Percentiles rank a stretch among this genome's conserved stretches.
These are phyloP conservation scores for Andrena dorsata DNA, from an alignment of 2,888 invertebrate genomes.

Conservation along the genomic window DNA sequence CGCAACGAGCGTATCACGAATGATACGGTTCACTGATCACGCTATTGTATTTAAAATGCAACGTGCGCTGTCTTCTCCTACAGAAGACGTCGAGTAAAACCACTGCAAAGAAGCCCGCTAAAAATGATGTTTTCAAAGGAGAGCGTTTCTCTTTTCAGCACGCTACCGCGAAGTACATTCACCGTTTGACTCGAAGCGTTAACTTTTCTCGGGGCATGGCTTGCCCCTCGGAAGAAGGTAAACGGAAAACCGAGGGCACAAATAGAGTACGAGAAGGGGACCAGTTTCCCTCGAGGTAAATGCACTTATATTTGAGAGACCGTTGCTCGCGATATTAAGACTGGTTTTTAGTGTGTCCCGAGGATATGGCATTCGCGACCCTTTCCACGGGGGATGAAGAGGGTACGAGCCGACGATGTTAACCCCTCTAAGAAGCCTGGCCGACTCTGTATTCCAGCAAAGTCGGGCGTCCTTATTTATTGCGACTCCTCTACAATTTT, in stretches of 20 bases:
- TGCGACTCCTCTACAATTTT: slow-evolving; percentile 32
- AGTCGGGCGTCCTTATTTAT: slow-evolving; percentile 45
- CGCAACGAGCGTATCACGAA: not conserved
- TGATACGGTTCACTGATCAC: not conserved
- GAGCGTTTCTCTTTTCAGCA: not conserved
- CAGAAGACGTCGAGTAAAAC: not conserved
- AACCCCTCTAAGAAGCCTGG: slow-evolving; percentile 11
- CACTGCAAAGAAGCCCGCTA: not conserved
- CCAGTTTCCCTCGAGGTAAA: slow-evolving; percentile 31
- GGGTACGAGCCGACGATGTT: not conserved
- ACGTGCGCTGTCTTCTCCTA: not conserved
- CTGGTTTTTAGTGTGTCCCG: slow-evolving; percentile 35
- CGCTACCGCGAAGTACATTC: not conserved
- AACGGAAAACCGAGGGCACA: not conserved
- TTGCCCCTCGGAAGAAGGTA: not conserved
- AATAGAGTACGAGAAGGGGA: slow-evolving; percentile 3
- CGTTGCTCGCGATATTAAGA: slow-evolving; percentile 38
- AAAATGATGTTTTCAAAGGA: not conserved
- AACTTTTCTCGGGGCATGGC: not conserved
- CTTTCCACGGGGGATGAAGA: not conserved
- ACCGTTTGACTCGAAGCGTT: not conserved
- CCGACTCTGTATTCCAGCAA: slow-evolving; percentile 7
- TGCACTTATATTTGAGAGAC: slow-evolving; percentile 40
- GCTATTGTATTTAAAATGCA: not conserved
- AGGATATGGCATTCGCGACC: slow-evolving; percentile 15